A percentile compares a stretch with the other conserved stretches of the same genome.
phyloP scores from a whole-genome alignment of 53 echinoderm and acorn worm genomes.

The Zoroaster sp. region DNA sequence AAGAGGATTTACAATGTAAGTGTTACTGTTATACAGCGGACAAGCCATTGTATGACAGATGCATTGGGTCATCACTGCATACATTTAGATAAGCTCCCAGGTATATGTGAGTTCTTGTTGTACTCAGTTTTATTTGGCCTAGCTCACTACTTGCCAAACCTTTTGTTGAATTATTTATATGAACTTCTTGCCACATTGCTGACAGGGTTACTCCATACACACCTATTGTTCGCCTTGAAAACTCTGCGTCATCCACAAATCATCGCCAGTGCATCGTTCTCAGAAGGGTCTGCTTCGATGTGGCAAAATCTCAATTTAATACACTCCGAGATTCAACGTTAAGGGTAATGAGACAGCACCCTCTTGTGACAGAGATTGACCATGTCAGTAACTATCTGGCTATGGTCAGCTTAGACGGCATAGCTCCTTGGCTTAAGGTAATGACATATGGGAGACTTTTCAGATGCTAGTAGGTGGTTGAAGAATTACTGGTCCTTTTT shows the following conservation, averaged over 20 bases:
- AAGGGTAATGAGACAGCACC: neutral
- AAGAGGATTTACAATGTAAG: slow-evolving; percentile 90
- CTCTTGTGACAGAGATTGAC: slow-evolving; percentile 51
- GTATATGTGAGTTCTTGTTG: too few relatives aligned
- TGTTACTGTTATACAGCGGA: too few relatives aligned
- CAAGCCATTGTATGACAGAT: too few relatives aligned
- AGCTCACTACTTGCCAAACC: neutral
- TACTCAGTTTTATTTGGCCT: too few relatives aligned
- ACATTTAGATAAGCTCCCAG: too few relatives aligned
- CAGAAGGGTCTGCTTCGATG: slow-evolving; percentile 45
- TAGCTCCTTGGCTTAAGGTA: slow-evolving; percentile 36
- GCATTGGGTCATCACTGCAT: too few relatives aligned
- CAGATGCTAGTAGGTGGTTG: too few relatives aligned
- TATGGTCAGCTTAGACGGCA: slow-evolving; percentile 3
- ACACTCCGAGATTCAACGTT: slow-evolving; percentile 49
- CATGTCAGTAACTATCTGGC: slow-evolving; percentile 49
- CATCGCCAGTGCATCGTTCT: slow-evolving; percentile 54
- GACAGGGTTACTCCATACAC: slow-evolving; percentile 62
- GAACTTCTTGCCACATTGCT: neutral
- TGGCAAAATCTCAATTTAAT: slow-evolving; percentile 48
- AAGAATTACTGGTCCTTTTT: too few relatives aligned
- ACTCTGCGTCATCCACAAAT: neutral
- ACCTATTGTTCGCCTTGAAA: slow-evolving; percentile 61
- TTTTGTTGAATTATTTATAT: neutral
- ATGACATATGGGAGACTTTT: neutral